phyloP scores from a whole-genome alignment of 2,797 vertebrate species.

The Sebastes minor region DNA sequence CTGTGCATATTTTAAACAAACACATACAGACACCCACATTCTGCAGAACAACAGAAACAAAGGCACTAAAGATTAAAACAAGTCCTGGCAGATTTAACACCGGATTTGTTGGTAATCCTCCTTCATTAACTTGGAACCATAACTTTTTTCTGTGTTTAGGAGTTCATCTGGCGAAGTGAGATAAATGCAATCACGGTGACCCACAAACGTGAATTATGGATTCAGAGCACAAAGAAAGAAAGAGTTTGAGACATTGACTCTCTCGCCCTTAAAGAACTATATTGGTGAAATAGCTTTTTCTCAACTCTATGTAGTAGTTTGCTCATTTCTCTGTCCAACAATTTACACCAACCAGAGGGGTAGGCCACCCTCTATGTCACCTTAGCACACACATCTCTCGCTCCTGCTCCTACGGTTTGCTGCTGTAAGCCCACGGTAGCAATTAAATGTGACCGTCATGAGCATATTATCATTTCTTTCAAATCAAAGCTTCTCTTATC shows the following conservation, averaged over 20 bases:
- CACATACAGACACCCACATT: background rate
- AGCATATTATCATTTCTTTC: background rate
- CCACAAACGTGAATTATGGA: background rate
- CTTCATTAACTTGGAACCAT: slow-evolving; percentile 9
- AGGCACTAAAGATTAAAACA: background rate
- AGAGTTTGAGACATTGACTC: background rate
- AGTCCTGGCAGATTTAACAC: background rate
- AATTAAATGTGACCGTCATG: background rate
- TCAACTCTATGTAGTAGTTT: background rate
- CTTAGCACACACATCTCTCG: background rate
- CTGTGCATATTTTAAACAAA: background rate
- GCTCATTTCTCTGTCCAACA: background rate
- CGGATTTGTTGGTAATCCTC: slow-evolving; percentile 9
- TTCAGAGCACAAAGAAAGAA: background rate
- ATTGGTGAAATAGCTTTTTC: background rate
- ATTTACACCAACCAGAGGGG: background rate
- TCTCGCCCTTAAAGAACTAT: background rate
- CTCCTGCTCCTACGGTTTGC: background rate
- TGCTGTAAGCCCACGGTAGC: background rate
- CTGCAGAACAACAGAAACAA: slow-evolving; percentile 1
- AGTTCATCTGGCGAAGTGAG: slow-evolving; percentile 1
- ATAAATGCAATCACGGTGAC: background rate
- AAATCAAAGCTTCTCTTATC: background rate
- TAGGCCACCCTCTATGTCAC: background rate
- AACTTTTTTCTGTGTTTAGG: background rate